Percentiles rank a stretch among this genome's conserved stretches.
These are phyloP conservation scores for Dicrurus megarhynchus DNA, from an alignment of 2,113 vertebrate species.

Conservation along the genomic window DNA sequence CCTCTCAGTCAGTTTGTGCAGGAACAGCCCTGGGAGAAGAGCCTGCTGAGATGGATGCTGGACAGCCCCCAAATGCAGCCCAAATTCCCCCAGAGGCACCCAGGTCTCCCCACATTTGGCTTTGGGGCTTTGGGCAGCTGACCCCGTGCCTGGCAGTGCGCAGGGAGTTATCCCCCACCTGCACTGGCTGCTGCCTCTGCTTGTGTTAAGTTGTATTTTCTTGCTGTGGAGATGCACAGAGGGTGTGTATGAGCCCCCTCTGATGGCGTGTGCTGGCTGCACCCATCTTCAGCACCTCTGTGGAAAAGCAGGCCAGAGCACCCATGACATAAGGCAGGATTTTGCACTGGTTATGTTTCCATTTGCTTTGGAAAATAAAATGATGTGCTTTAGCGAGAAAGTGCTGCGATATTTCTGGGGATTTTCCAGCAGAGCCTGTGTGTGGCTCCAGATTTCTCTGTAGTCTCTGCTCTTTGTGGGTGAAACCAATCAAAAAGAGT, in stretches of 20 bases:
- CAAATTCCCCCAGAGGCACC: neutral
- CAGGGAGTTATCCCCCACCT: neutral
- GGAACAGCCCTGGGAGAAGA: neutral
- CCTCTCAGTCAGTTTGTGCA: neutral
- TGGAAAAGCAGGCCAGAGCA: neutral
- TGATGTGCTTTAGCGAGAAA: neutral
- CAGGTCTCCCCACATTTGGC: neutral
- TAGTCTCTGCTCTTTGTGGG: neutral
- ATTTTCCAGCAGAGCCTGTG: neutral
- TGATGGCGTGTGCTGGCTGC: neutral
- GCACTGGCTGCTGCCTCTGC: neutral
- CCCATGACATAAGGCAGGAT: rapidly evolving
- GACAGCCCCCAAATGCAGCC: neutral
- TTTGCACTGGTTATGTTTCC: neutral
- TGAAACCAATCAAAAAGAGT: neutral
- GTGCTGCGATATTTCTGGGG: neutral
- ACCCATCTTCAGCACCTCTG: neutral
- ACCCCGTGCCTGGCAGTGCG: rapidly evolving
- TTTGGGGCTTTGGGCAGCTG: neutral
- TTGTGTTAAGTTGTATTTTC: neutral
- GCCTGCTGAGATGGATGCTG: neutral
- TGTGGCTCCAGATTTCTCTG: neutral
- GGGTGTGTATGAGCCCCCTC: neutral
- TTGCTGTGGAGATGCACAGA: neutral
- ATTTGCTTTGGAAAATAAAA: neutral